Evolutionary conservation across 2,888 invertebrate genomes (phyloP).

Genomic region (Atherix ibis): DNA sequence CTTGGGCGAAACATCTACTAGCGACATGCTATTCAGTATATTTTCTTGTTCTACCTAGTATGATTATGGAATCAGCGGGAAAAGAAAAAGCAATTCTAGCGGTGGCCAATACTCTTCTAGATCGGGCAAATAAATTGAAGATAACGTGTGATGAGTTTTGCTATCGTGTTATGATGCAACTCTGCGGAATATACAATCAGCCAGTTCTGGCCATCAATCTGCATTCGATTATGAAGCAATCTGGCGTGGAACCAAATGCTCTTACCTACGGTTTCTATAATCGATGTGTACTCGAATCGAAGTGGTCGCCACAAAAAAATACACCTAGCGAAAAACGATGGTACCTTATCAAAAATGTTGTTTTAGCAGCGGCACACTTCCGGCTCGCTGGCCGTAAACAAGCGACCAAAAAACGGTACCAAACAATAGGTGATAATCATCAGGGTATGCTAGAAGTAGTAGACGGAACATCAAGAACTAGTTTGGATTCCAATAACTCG

Average conservation of each 20-base stretch:
- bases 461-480: conserved; percentile 32
- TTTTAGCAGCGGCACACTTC: conserved; percentile 80
- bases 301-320: conserved; percentile 77
- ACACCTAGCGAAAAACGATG: conserved; percentile 65
- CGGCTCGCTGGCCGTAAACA: conserved; percentile 56
- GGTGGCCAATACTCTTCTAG: conserved; percentile 72
- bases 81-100: conserved; percentile 62
- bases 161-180: conserved; percentile 95
- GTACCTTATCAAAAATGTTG: conserved; percentile 86
- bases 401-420: conserved; percentile 34
- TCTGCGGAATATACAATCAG: conserved; percentile 87
- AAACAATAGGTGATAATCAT: conserved; percentile 28
- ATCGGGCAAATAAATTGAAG: conserved; percentile 69
- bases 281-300: conserved; percentile 78
- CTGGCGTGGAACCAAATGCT: conserved; percentile 90
- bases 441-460: conserved; percentile 28
- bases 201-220: conserved; percentile 89
- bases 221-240: conserved; percentile 79
- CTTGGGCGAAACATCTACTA: conserved; percentile 84
- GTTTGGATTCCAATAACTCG: conserved; percentile 28
- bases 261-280: conserved; percentile 85
- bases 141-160: conserved; percentile 93
- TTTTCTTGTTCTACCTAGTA: conserved; percentile 90
- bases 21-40: conserved; percentile 87
- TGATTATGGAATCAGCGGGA: conserved; percentile 49